These are phyloP conservation scores for Drosophila ironensis DNA, from an alignment of 1,140 invertebrate genomes.

Conservation along the genomic window DNA sequence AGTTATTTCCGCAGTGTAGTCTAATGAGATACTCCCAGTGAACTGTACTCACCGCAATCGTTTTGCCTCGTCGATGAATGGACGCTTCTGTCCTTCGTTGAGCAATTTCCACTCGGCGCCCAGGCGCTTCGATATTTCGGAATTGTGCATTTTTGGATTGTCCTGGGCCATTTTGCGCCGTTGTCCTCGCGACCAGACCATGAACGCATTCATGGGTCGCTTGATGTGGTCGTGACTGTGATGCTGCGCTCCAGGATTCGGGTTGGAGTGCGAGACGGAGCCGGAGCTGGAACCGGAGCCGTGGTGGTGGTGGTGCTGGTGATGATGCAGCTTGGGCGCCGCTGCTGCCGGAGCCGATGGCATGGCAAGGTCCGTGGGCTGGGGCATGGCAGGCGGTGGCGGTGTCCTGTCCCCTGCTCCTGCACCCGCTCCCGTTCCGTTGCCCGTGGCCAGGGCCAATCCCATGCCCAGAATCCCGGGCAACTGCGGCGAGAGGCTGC, in stretches of 20 bases:
- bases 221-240: constrained; percentile 89
- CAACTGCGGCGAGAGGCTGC: constrained; percentile 68
- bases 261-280: constrained; percentile 12
- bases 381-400: constrained; percentile 19
- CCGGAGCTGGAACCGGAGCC: constrained; percentile 6
- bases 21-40: not conserved
- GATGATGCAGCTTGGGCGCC: constrained; percentile 36
- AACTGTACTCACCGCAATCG: constrained; percentile 89
- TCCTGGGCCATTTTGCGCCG: constrained; percentile 98
- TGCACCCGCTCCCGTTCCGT: not conserved
- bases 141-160: constrained; percentile 99
- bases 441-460: not conserved
- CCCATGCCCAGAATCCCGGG: constrained; percentile 48
- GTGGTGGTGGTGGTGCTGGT: constrained; percentile 41
- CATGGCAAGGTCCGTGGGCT: constrained; percentile 28
- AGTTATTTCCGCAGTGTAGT: not conserved
- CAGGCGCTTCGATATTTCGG: constrained; percentile 95
- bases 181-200: constrained; percentile 96
- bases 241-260: constrained; percentile 40
- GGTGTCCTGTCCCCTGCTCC: constrained; percentile 7
- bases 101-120: constrained; percentile 95
- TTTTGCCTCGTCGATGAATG: constrained; percentile 99
- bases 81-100: constrained; percentile 93
- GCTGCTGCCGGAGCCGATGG: constrained; percentile 28
- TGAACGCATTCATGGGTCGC: constrained; percentile 96